Evolutionary conservation across 2,888 invertebrate genomes (phyloP), one percentile per base, ranked within the genome.

Genomic region (Parnassius apollo): DNA sequence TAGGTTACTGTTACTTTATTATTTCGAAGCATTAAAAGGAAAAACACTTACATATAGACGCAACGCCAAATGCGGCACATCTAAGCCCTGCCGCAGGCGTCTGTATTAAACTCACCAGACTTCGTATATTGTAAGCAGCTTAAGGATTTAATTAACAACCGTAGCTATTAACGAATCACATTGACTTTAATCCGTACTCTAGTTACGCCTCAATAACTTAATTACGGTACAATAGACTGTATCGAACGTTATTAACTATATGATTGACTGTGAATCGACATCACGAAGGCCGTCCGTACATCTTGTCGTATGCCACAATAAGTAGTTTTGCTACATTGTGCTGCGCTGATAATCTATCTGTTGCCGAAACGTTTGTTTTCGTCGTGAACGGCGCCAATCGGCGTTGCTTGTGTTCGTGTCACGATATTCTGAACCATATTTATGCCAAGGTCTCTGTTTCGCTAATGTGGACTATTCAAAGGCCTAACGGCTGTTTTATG

Each of bases 391-490:
- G 64, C 62, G 69, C 70, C 74, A 80, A 76, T 81, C 75, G 74
- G 74, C 35, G 79, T 80, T 76, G 76, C 72, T 78, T 74, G 71
- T 71, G 74, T 71, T 78, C 77, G 71, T 75, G 82, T 82, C 83
- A 85, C 83, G 80, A 84, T 60, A 64, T 68, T 55, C 66, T 66
- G 70, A 61, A 62, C 69, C 72, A 73, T 74, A 85, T 80, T 76
- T 70, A 75, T 82, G 86, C 81, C 87, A 86, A 86, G 87, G 86
- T 75, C 77, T 69, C 62, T 72, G 75, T 79, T 80, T 76, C 77
- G 74, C 74, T 85, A 80, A 83, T 83, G 74, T 82, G 73, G 68
- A 70, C 77, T 75, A 75, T 75, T 75, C 76, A 74, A 73, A 75
- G 77, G 72, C 69, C 9, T 48, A 46, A 46, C 46, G 11, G 71